phyloP scores from a whole-genome alignment of 1,140 invertebrate genomes.

The Meloidogyne chitwoodi region DNA sequence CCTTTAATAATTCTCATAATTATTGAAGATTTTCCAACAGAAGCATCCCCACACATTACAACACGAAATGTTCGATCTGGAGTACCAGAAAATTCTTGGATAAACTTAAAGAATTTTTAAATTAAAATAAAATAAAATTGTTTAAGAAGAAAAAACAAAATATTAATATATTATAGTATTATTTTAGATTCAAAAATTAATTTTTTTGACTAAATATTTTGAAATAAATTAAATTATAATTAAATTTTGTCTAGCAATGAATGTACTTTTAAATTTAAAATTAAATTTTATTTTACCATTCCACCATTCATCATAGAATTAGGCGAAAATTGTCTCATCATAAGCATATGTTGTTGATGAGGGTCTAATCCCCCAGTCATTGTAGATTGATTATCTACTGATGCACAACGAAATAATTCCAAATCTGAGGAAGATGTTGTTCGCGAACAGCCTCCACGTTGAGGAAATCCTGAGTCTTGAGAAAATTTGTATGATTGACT shows the following conservation, averaged over 20 bases:
- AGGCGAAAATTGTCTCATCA: conserved; percentile 17
- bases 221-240: too few relatives aligned
- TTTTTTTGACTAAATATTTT: too few relatives aligned
- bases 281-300: not conserved
- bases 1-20: conserved; percentile 68
- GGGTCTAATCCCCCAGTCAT: not conserved
- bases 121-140: not conserved
- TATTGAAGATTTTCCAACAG: conserved; percentile 70
- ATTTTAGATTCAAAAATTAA: too few relatives aligned
- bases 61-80: conserved; percentile 69
- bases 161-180: too few relatives aligned
- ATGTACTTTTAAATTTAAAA: not conserved
- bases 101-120: conserved; percentile 29
- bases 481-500: not conserved
- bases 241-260: not conserved
- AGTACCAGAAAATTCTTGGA: conserved; percentile 60
- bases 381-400: conserved; percentile 38
- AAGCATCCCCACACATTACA: conserved; percentile 69
- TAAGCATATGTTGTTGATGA: conserved; percentile 19
- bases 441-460: conserved; percentile 16
- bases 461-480: conserved; percentile 16
- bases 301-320: not conserved
- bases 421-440: conserved; percentile 19
- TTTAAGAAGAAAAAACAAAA: not conserved
- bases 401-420: conserved; percentile 61